Conservation (phyloP, 2,113 vertebrate genomes). For the Cephalopterus ornatus region DNA sequence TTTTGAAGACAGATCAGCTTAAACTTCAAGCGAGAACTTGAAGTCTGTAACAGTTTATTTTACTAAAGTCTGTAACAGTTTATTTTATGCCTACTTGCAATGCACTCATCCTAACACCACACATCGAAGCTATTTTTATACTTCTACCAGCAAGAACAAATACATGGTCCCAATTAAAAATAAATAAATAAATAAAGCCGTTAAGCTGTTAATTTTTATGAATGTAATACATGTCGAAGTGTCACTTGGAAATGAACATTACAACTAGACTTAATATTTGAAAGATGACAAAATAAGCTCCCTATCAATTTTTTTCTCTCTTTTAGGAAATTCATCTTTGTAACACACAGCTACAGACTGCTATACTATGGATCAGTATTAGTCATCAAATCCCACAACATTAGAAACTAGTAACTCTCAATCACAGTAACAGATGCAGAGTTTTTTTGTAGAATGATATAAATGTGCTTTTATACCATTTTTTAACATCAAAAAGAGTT, state of each 20-base stretch:
- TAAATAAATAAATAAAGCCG: not conserved
- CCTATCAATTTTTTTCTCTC: not conserved
- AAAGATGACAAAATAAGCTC: not conserved
- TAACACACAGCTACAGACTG: not conserved
- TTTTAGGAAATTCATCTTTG: not conserved
- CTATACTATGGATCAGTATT: not conserved
- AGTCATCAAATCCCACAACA: not conserved
- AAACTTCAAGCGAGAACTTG: not conserved
- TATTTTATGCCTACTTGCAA: not conserved
- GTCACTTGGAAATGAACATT: not conserved
- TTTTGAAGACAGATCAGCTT: not conserved
- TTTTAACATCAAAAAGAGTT: not conserved
- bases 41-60: not conserved
- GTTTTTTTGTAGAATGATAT: not conserved
- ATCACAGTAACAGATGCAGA: not conserved
- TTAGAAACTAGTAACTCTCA: not conserved
- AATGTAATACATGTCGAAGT: not conserved
- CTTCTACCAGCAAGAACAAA: not conserved
- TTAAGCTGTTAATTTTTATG: not conserved
- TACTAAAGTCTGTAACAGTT: not conserved
- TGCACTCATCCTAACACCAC: not conserved
- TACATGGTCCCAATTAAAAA: not conserved
- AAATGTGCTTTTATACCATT: not conserved
- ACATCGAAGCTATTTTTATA: not conserved
- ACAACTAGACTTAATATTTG: not conserved